These are phyloP conservation scores for Manis pentadactyla DNA, from an alignment of 2,797 vertebrate genomes.

Conservation along the genomic window DNA sequence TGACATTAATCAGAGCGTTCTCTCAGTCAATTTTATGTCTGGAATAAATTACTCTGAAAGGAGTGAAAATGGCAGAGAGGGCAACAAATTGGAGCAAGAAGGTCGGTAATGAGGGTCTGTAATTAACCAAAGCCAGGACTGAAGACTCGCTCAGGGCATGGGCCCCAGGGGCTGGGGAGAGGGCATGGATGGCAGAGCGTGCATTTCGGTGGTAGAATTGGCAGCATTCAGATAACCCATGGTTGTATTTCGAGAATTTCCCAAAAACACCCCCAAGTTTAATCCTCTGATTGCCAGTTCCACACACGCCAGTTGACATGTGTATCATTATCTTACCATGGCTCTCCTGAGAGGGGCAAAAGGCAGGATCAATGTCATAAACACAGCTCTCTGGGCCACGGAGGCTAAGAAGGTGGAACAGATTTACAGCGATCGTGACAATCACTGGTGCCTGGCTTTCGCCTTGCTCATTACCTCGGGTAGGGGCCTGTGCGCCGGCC, in stretches of 20 bases:
- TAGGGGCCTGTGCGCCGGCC: neutral
- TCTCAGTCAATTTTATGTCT: neutral
- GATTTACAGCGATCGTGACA: constrained; percentile 15
- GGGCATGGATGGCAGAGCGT: neutral
- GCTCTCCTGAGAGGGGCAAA: constrained; percentile 56
- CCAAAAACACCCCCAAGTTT: neutral
- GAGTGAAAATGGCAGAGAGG: neutral
- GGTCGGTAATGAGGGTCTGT: neutral
- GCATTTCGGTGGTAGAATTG: neutral
- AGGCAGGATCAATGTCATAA: neutral
- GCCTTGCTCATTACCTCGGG: constrained; percentile 41
- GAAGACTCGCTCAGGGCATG: rapidly evolving
- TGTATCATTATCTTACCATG: constrained; percentile 48
- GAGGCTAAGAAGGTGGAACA: constrained; percentile 54
- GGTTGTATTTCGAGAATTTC: constrained; percentile 55
- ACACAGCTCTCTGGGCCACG: neutral
- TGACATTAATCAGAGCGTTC: neutral
- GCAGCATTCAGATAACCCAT: neutral
- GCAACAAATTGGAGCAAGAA: neutral
- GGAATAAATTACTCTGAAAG: neutral
- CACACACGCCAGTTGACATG: neutral
- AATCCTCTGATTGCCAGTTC: constrained; percentile 61
- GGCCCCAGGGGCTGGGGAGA: neutral
- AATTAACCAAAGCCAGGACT: neutral
- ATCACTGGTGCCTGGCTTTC: neutral